Conservation (phyloP, 2,113 vertebrate species). For the Dolichotis patagonum region DNA sequence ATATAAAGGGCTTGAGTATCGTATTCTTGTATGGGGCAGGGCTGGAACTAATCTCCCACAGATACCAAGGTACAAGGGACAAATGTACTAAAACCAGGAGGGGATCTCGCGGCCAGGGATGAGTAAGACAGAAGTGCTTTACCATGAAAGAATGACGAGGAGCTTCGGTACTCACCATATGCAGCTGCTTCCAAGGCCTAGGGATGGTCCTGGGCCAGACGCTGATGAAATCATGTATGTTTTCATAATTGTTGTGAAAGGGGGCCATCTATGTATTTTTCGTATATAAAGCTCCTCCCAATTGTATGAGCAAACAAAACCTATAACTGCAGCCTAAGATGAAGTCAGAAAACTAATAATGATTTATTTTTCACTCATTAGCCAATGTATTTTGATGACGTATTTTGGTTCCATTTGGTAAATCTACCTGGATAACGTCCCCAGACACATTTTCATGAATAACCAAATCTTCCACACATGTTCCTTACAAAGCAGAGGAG, state of each 20-base stretch:
- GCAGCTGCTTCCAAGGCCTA: not conserved
- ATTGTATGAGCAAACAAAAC: not conserved
- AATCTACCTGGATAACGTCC: slow-evolving; percentile 71
- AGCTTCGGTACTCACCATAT: not conserved
- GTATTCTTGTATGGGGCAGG: not conserved
- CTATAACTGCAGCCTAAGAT: not conserved
- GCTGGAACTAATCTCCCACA: not conserved
- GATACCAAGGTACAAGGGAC: not conserved
- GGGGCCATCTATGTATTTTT: not conserved
- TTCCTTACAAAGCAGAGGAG: slow-evolving; percentile 79
- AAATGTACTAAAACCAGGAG: not conserved
- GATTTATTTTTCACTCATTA: not conserved
- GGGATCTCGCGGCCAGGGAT: not conserved
- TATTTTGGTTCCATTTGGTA: not conserved
- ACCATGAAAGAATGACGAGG: not conserved
- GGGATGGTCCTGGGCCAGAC: not conserved
- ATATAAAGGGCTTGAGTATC: not conserved
- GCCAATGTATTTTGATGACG: too few species aligned
- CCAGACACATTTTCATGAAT: slow-evolving; percentile 43
- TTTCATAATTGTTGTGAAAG: not conserved
- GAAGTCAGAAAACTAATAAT: not conserved
- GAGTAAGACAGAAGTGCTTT: not conserved
- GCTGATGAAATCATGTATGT: not conserved
- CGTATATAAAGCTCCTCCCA: not conserved
- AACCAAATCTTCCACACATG: slow-evolving; percentile 63